phyloP scores from a whole-genome alignment of 2,888 invertebrate species.

The Mythimna loreyi region DNA sequence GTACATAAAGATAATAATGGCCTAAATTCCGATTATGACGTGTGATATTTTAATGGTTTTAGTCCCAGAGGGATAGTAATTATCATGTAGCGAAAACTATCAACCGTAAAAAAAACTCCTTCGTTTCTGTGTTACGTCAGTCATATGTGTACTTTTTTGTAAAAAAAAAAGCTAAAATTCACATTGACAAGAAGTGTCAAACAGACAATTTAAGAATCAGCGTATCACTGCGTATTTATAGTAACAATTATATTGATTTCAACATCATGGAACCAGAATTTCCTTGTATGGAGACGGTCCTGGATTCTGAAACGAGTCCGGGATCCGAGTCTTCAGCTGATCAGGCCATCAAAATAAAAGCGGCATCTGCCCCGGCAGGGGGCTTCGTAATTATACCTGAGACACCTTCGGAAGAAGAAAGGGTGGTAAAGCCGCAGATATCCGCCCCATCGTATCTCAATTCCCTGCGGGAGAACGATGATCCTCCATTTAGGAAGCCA shows the following conservation, averaged over 20 bases:
- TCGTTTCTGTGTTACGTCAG: not conserved
- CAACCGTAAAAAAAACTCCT: not conserved
- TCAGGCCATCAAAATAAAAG: constrained; percentile 58
- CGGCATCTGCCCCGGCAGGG: constrained; percentile 71
- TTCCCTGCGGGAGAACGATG: constrained; percentile 80
- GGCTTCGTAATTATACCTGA: constrained; percentile 39
- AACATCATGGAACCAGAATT: constrained; percentile 13
- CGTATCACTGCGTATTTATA: not conserved
- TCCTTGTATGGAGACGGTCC: constrained; percentile 50
- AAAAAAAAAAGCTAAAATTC: not conserved
- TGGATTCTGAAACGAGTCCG: constrained; percentile 53
- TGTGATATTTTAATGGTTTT: too few species aligned
- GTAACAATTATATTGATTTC: not conserved
- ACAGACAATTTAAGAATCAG: not conserved
- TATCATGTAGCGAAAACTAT: not conserved
- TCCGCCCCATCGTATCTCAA: constrained; percentile 84
- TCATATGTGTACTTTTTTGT: not conserved
- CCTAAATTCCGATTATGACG: not conserved
- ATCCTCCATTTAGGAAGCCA: constrained; percentile 80
- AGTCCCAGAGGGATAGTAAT: not conserved
- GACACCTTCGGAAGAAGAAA: constrained; percentile 35
- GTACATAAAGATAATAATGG: too few species aligned
- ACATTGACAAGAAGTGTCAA: not conserved
- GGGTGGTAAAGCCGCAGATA: constrained; percentile 69
- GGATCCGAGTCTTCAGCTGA: constrained; percentile 7